Conservation (phyloP, 2,888 invertebrate genomes). For the Dexiosoma caninum region DNA sequence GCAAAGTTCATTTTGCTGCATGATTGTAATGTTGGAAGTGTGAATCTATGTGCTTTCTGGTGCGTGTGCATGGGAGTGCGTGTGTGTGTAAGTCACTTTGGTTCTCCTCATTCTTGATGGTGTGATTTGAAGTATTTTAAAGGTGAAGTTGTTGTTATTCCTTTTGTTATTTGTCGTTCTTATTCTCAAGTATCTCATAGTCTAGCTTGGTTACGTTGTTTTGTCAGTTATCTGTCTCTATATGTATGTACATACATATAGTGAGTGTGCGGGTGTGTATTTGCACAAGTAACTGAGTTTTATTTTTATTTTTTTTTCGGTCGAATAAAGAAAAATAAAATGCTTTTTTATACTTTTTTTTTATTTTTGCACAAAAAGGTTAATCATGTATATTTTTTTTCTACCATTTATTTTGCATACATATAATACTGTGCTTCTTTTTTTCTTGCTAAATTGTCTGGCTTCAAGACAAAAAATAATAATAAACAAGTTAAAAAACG, state of each 20-base stretch:
- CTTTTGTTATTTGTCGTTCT: constrained; percentile 25
- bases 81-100: constrained; percentile 30
- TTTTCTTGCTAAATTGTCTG: constrained; percentile 62
- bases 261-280: not conserved
- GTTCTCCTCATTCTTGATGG: constrained; percentile 58
- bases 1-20: constrained; percentile 55
- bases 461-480: constrained; percentile 57
- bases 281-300: not conserved
- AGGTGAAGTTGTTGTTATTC: constrained; percentile 59
- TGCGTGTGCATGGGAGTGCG: too few relatives aligned
- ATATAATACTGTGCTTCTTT: constrained; percentile 53
- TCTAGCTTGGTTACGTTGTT: constrained; percentile 36
- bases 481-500: constrained; percentile 16
- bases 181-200: constrained; percentile 54
- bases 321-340: constrained; percentile 19
- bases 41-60: constrained; percentile 2
- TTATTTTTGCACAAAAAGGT: constrained; percentile 56
- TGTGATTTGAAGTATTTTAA: constrained; percentile 64
- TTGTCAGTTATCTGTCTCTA: not conserved
- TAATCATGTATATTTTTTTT: constrained; percentile 61
- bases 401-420: constrained; percentile 6
- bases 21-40: not conserved
- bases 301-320: not conserved
- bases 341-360: constrained; percentile 16
- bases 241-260: not conserved